phyloP scores from a whole-genome alignment of 2,888 invertebrate species.

The Pollenia amentaria region DNA sequence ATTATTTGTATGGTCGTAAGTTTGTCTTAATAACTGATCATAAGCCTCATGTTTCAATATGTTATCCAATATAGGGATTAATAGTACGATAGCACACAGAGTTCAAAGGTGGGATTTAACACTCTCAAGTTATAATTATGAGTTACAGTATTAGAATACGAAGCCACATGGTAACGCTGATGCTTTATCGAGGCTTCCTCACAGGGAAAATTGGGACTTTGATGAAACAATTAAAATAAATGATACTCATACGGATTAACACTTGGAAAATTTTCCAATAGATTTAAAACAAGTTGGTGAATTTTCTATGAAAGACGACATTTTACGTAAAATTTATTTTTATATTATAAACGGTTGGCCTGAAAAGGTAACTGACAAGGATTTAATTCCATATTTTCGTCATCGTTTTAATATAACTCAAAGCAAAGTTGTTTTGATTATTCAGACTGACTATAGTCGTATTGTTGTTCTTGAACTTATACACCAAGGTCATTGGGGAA shows the following conservation, averaged over 20 bases:
- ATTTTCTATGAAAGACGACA: not conserved
- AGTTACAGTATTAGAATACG: not conserved
- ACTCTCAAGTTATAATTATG: too few species aligned
- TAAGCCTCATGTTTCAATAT: too few species aligned
- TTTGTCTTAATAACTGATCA: too few species aligned
- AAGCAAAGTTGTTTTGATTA: slow-evolving; percentile 10
- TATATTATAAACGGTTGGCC: slow-evolving; percentile 20
- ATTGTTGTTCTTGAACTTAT: slow-evolving; percentile 17
- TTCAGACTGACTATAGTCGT: slow-evolving; percentile 3
- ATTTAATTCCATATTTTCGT: not conserved
- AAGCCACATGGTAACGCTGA: not conserved
- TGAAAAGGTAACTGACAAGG: slow-evolving; percentile 4
- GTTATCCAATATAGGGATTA: too few species aligned
- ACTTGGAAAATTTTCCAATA: slow-evolving; percentile 2
- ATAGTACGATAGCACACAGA: too few species aligned
- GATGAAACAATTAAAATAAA: not conserved
- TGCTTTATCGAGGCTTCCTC: not conserved
- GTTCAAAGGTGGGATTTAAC: too few species aligned
- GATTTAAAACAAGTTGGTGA: not conserved
- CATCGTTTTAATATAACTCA: slow-evolving; percentile 8
- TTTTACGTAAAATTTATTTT: slow-evolving; percentile 4
- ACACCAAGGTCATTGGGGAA: not conserved
- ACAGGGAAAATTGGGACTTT: not conserved
- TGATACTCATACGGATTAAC: not conserved
- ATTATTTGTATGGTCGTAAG: too few species aligned